Conservation (phyloP, 2,888 invertebrate genomes). For the Agelastica alni region DNA sequence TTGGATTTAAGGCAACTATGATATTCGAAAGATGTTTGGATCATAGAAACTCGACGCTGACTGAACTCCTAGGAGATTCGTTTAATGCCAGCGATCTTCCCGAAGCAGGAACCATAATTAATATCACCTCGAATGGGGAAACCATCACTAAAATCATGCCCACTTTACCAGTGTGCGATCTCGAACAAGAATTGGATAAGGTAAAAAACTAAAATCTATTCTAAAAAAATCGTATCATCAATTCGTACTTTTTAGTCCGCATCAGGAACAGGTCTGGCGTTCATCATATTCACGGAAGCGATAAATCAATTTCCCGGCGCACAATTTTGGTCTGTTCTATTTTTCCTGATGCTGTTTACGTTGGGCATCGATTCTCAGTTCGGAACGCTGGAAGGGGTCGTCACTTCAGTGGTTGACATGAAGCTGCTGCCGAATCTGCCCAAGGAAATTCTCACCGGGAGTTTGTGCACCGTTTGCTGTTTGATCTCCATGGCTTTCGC, state of each 20-base stretch:
- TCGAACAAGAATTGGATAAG: constrained; percentile 85
- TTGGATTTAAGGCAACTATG: constrained; percentile 90
- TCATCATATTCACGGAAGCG: constrained; percentile 97
- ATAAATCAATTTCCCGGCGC: constrained; percentile 97
- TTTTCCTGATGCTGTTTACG: constrained; percentile 96
- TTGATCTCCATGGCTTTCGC: constrained; percentile 87
- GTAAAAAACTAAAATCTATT: constrained; percentile 60
- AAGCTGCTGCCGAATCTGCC: constrained; percentile 89
- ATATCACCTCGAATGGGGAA: constrained; percentile 60
- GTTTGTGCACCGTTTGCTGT: constrained; percentile 80
- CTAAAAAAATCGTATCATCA: not conserved
- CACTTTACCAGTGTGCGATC: constrained; percentile 74
- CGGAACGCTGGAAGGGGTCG: constrained; percentile 93
- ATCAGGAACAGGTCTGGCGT: constrained; percentile 93
- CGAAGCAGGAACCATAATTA: constrained; percentile 62
- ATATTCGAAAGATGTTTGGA: constrained; percentile 77
- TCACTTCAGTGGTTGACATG: constrained; percentile 94
- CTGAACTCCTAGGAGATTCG: constrained; percentile 61
- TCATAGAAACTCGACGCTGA: constrained; percentile 65
- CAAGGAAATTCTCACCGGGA: constrained; percentile 86
- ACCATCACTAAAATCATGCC: constrained; percentile 67
- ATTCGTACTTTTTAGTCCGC: constrained; percentile 73
- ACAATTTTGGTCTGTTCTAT: constrained; percentile 93
- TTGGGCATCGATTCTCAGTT: constrained; percentile 97
- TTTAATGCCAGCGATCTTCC: constrained; percentile 59